Evolutionary conservation across 2,113 vertebrate species (phyloP).

Genomic region (Sebastes schlegelii): DNA sequence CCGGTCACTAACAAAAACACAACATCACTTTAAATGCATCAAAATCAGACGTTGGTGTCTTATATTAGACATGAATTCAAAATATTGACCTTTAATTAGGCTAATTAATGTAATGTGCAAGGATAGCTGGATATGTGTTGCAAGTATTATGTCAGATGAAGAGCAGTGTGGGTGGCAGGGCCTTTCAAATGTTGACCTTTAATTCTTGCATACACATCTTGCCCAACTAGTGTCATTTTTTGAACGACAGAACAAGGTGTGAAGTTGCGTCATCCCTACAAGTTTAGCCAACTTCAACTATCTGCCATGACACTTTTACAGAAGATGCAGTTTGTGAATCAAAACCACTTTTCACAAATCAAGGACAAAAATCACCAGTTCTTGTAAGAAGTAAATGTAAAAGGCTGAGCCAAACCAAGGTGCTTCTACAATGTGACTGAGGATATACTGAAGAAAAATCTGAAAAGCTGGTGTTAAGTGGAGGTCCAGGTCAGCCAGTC

Average conservation of each 20-base stretch:
- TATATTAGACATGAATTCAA: background rate
- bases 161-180: background rate
- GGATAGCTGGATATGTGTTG: background rate
- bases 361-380: background rate
- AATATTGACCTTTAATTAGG: constrained; percentile 43
- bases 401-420: background rate
- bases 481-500: background rate
- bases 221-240: background rate
- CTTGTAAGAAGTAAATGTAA: background rate
- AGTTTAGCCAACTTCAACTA: background rate
- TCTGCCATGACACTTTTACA: background rate
- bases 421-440: background rate
- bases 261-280: background rate
- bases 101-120: constrained; percentile 30
- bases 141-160: constrained; percentile 7
- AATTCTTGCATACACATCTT: constrained; percentile 4
- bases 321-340: background rate
- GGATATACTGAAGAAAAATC: background rate
- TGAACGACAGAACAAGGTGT: background rate
- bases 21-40: constrained; percentile 9
- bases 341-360: background rate
- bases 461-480: background rate
- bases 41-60: background rate
- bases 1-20: background rate
- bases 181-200: constrained; percentile 33